A percentile compares a stretch with the other conserved stretches of the same genome.
phyloP scores from a whole-genome alignment of 2,888 invertebrate genomes.

The Tridacna gigas region DNA sequence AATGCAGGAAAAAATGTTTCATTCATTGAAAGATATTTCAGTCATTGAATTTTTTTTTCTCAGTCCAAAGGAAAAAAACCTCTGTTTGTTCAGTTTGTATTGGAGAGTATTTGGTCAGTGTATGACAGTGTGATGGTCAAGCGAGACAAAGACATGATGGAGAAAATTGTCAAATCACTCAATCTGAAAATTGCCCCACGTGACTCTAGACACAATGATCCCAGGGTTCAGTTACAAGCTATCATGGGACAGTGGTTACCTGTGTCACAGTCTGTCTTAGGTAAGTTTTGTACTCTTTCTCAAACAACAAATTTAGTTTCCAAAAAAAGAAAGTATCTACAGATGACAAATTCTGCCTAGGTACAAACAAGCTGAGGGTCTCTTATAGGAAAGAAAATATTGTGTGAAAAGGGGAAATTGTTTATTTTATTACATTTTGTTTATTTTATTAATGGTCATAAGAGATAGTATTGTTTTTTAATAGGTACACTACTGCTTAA shows the following conservation, averaged over 20 bases:
- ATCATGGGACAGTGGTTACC: conserved; percentile 96
- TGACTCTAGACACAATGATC: conserved; percentile 91
- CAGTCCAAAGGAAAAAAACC: conserved; percentile 94
- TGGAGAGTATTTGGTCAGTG: conserved; percentile 95
- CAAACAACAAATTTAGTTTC: neutral
- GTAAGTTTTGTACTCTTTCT: conserved; percentile 75
- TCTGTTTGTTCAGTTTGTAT: conserved; percentile 94
- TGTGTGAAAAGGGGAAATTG: too few relatives aligned
- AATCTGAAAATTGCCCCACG: conserved; percentile 89
- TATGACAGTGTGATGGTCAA: conserved; percentile 93
- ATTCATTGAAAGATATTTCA: too few relatives aligned
- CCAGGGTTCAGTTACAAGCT: conserved; percentile 91
- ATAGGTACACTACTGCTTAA: too few relatives aligned
- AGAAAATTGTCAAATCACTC: conserved; percentile 86
- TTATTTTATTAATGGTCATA: too few relatives aligned
- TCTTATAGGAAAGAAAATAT: too few relatives aligned
- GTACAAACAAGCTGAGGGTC: too few relatives aligned
- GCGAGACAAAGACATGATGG: conserved; percentile 86
- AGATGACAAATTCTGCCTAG: too few relatives aligned
- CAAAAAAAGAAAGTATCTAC: too few relatives aligned
- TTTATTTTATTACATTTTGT: too few relatives aligned
- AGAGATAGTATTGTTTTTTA: too few relatives aligned
- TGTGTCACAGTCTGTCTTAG: conserved; percentile 91
- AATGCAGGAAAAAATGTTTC: too few relatives aligned
- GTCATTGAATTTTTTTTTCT: conserved; percentile 25